Evolutionary conservation across 2,888 invertebrate genomes (phyloP).

Genomic region (Pasiphila rectangulata): DNA sequence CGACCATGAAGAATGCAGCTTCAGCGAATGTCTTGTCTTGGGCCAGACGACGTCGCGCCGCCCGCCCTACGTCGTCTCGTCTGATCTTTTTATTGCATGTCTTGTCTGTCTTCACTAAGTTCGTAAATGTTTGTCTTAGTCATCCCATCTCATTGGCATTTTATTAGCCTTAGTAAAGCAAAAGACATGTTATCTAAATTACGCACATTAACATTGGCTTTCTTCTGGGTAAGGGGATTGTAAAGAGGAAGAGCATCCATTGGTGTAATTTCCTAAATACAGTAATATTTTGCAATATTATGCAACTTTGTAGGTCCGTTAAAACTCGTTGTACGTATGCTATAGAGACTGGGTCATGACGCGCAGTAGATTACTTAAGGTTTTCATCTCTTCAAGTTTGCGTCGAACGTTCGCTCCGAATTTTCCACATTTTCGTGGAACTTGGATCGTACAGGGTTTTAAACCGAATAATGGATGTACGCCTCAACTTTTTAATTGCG

Average conservation of each 20-base stretch:
- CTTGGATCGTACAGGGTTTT: constrained; percentile 8
- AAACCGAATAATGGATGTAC: background rate
- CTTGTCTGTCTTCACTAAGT: constrained; percentile 6
- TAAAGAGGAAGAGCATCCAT: too few species aligned
- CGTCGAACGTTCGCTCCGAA: constrained; percentile 16
- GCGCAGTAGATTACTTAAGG: constrained; percentile 44
- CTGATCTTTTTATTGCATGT: constrained; percentile 8
- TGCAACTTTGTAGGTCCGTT: constrained; percentile 32
- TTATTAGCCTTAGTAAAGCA: too few species aligned
- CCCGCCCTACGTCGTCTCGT: constrained; percentile 1
- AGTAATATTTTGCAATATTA: constrained; percentile 28
- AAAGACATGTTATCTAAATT: too few species aligned
- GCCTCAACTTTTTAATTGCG: background rate
- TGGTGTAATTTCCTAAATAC: too few species aligned
- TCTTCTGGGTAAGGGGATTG: too few species aligned
- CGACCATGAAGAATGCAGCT: constrained; percentile 37
- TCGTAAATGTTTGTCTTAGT: background rate
- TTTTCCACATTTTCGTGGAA: constrained; percentile 27
- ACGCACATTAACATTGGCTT: too few species aligned
- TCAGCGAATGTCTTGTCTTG: constrained; percentile 49
- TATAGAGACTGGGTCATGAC: constrained; percentile 44
- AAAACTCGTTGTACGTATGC: constrained; percentile 36
- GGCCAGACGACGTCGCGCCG: constrained; percentile 1
- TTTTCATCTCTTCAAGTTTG: constrained; percentile 48
- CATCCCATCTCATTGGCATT: background rate